Evolutionary conservation across 2,888 invertebrate genomes (phyloP), one percentile per base, ranked within the genome.

Genomic region (Troilus luridus): DNA sequence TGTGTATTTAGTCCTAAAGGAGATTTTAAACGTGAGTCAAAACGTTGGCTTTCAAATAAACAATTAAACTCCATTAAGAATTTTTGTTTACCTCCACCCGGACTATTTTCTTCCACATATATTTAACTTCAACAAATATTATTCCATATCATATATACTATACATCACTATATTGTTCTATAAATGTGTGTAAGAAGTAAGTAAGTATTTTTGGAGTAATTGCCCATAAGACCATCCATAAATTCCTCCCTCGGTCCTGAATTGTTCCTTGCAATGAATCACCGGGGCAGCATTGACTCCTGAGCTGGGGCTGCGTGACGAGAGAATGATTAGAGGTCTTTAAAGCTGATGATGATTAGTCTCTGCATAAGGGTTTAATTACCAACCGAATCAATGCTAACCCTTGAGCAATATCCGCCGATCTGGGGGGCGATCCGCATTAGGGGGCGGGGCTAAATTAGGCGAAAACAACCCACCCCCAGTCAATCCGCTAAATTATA

Each of bases 401-500:
- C 88, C 88, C 88, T 62, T 62, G 17, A 41, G 60, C 41, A 88
- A 88, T 62, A 88, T 62, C 88, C 59, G 60, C 62, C 88, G 60
- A 62, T 60, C 88, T 88, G 19, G 27, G 60, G 60, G 27, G 88
- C 60, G 27, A 56, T 56, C 85, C 85, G 85, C 56, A 56, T 56
- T 56, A 85, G 85, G 85, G 60, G 88, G 88, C 54, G 88, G 88
- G 88, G 88, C 10, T 54, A 88, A 88, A 88, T 88, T 88, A 88
- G 88, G 88, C 88, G 62, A 59, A 88, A 88, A 88, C 88, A 88
- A 88, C 88, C 88, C 60, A 27, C 60, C n/a, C 67, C 54, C 89
- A 89, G 60, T 89, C 89, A 89, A 89, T 89, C 89, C 89, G 89
- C 89, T 89, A 89, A 89, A 89, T 89, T 89, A 89, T 89, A 89